Percentiles rank a stretch among this genome's conserved stretches.
These are phyloP conservation scores for Anguilla megastoma DNA, from an alignment of 2,797 vertebrate genomes.

Conservation along the genomic window DNA sequence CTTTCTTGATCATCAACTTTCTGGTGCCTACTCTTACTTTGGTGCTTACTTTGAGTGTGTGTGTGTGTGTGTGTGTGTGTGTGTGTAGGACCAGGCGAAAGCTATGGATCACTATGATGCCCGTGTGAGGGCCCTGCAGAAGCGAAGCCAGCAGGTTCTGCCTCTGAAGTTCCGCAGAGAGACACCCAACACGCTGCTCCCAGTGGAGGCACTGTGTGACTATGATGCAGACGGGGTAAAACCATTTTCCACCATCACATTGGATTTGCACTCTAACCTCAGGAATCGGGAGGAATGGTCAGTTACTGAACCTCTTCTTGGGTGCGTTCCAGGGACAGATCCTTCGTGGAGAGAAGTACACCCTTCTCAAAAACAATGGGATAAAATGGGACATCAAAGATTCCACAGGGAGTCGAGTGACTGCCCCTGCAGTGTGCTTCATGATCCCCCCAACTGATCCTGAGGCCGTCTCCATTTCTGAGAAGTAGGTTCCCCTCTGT, in stretches of 20 bases:
- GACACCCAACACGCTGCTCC: constrained; percentile 76
- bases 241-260: background rate
- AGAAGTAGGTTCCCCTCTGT: constrained; percentile 77
- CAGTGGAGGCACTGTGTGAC: constrained; percentile 91
- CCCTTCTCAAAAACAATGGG: constrained; percentile 80
- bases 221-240: constrained; percentile 85
- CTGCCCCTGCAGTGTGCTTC: constrained; percentile 88
- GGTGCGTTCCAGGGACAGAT: constrained; percentile 75
- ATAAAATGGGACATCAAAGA: constrained; percentile 87
- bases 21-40: background rate
- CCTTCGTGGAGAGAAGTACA: constrained; percentile 83
- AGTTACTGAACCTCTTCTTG: background rate
- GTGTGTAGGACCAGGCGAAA: constrained; percentile 86
- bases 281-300: background rate
- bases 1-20: background rate
- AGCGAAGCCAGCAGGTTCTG: constrained; percentile 82
- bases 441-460: constrained; percentile 87
- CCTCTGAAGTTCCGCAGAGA: constrained; percentile 84
- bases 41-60: constrained; percentile 33
- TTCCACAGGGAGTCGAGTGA: constrained; percentile 69
- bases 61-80: constrained; percentile 37
- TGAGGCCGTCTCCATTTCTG: constrained; percentile 74
- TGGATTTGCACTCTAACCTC: background rate
- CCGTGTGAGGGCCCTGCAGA: constrained; percentile 80
- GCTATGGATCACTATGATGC: constrained; percentile 86